phyloP scores from a whole-genome alignment of 2,888 invertebrate genomes.

The Drosophila colorata region DNA sequence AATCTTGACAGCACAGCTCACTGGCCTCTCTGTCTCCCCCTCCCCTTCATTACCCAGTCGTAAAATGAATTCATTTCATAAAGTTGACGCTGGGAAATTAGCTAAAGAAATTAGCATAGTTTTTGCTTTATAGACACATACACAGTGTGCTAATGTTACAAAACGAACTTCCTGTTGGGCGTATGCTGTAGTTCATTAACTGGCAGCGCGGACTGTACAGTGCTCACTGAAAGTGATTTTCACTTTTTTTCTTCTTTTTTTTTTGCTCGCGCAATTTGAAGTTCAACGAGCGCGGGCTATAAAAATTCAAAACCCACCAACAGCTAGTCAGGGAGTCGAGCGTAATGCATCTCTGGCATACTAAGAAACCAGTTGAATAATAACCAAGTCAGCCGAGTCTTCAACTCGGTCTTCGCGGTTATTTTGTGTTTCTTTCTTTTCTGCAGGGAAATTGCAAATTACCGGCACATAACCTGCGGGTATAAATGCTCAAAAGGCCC shows the following conservation, averaged over 20 bases:
- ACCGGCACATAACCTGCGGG: constrained; percentile 68
- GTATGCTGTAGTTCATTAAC: constrained; percentile 67
- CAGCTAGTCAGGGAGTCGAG: constrained; percentile 17
- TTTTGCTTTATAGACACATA: constrained; percentile 23
- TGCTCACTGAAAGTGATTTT: constrained; percentile 68
- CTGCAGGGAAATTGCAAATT: constrained; percentile 75
- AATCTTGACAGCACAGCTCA: constrained; percentile 41
- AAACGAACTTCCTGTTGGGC: constrained; percentile 56
- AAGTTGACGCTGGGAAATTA: constrained; percentile 52
- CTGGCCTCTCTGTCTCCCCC: constrained; percentile 2
- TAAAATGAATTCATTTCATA: constrained; percentile 73
- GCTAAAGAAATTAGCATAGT: constrained; percentile 71
- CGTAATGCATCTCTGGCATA: constrained; percentile 60
- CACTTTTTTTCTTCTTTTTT: constrained; percentile 55
- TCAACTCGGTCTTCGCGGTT: constrained; percentile 12
- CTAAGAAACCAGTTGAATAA: constrained; percentile 78
- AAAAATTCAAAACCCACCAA: constrained; percentile 38
- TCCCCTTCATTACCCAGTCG: constrained; percentile 17
- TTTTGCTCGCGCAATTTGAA: constrained; percentile 64
- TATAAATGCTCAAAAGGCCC: constrained; percentile 49
- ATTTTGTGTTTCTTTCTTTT: constrained; percentile 18
- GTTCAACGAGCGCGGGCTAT: constrained; percentile 67
- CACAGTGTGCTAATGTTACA: constrained; percentile 72
- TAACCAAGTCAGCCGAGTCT: constrained; percentile 61
- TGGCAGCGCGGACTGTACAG: constrained; percentile 40